Percentiles rank a stretch among this genome's conserved stretches.
Conservation (phyloP, 2,888 invertebrate species). For the Ophioninae sp. region DNA sequence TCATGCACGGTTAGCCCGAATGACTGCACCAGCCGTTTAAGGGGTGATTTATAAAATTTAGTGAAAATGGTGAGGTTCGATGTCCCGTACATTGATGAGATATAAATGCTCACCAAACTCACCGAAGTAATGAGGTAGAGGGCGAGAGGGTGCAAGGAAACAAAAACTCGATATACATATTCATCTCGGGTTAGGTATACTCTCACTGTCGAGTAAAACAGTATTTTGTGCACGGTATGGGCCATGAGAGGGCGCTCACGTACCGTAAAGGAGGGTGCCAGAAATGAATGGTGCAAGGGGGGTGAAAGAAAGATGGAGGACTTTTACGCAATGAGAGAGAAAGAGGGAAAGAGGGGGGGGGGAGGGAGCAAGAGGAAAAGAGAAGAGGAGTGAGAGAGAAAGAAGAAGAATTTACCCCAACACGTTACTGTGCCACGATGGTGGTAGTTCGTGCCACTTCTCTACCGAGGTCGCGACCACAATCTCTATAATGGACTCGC, state of each 20-base stretch:
- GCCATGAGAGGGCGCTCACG: slow-evolving; percentile 31
- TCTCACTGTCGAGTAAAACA: slow-evolving; percentile 49
- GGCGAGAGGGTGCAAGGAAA: slow-evolving; percentile 56
- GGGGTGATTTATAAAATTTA: slow-evolving; percentile 54
- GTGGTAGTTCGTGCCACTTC: slow-evolving; percentile 29
- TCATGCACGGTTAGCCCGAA: too few species aligned
- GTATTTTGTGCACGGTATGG: slow-evolving; percentile 29
- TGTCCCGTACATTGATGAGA: slow-evolving; percentile 59
- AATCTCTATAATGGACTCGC: slow-evolving; percentile 80
- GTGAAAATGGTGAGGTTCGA: slow-evolving; percentile 69
- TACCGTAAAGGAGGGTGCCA: slow-evolving; percentile 54
- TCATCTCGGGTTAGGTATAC: slow-evolving; percentile 28
- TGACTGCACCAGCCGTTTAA: not conserved
- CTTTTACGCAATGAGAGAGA: slow-evolving; percentile 62
- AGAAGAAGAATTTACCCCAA: slow-evolving; percentile 66
- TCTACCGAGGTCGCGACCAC: slow-evolving; percentile 74
- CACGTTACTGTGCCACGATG: slow-evolving; percentile 51
- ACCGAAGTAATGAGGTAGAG: slow-evolving; percentile 3
- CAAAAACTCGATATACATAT: slow-evolving; percentile 16
- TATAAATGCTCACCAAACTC: slow-evolving; percentile 30
- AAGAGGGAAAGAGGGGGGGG: slow-evolving; percentile 58
- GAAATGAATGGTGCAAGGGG: slow-evolving; percentile 56
- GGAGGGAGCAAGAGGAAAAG: slow-evolving; percentile 61
- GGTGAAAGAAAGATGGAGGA: slow-evolving; percentile 66
- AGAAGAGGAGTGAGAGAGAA: slow-evolving; percentile 62